Base-by-base conservation (phyloP, 2,888 invertebrate species). In the Metopia argyrocephala region DNA sequence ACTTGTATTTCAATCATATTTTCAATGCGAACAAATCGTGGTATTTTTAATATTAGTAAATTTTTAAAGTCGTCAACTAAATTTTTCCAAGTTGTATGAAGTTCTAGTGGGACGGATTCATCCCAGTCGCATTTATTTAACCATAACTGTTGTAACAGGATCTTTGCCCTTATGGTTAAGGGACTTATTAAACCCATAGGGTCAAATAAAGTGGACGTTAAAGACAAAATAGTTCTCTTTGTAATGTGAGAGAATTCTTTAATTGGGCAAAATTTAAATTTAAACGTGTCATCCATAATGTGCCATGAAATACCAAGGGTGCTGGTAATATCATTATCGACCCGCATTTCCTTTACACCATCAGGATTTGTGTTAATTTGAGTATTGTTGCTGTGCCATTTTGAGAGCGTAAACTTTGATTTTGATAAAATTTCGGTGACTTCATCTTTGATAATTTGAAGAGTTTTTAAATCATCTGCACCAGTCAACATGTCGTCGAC, bases 401-500 rank as follows among this genome's bases (percentile, higher is more conserved):
- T 52, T 12, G 52, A 65, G 12, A n/a, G 20, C 38, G 50, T 20
- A 12, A 6, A 65, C 27, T n/a, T n/a, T n/a, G n/a, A n/a, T n/a
- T n/a, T n/a, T n/a, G n/a, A n/a, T n/a, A n/a, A n/a, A n/a, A n/a
- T n/a, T n/a, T n/a, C n/a, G n/a, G n/a, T n/a, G n/a, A n/a, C n/a
- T n/a, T n/a, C 1, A 65, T 15, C 23, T 20, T 6, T 6, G n/a
- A 5, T 15, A 12, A 5, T n/a, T 56, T 27, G 4, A n/a, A 28
- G 31, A 21, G 65, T 59, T 12, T 54, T 59, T 15, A 81, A 45
- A 15, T 61, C 38, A 59, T 81, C 18, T 12, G 83, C 79, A 21
- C 82, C 83, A 68, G 78, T 68, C 7, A 84, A 23, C 28, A 84
- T 20, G 46, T 83, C 84, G 9, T 82, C 84, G 1, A 81, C 81